phyloP scores from a whole-genome alignment of 2,888 invertebrate genomes.

The Drosophila phalerata region DNA sequence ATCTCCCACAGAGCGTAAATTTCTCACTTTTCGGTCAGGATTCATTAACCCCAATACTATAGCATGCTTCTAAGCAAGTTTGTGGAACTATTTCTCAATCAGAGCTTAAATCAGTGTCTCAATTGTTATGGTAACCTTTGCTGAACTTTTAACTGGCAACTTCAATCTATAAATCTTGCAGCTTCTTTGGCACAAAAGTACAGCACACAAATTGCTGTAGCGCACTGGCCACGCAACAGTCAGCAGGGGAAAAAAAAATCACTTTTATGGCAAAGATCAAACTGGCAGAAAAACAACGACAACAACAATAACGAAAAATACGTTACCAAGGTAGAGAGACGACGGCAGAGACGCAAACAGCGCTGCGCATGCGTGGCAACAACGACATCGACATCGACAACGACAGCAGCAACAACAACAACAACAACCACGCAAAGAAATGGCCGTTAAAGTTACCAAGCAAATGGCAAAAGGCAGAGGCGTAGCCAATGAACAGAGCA shows the following conservation, averaged over 20 bases:
- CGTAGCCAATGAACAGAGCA: conserved; percentile 64
- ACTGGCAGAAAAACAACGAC: conserved; percentile 62
- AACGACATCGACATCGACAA: conserved; percentile 33
- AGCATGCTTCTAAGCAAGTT: conserved; percentile 5
- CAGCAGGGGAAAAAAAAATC: conserved; percentile 71
- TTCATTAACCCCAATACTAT: conserved; percentile 45
- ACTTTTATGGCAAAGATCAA: conserved; percentile 79
- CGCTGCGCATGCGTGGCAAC: conserved; percentile 66
- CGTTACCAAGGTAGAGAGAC: conserved; percentile 78
- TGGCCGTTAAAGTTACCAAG: conserved; percentile 78
- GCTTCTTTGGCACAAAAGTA: conserved; percentile 63
- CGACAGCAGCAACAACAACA: conserved; percentile 31
- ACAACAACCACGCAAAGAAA: conserved; percentile 61
- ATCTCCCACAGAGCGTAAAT: conserved; percentile 31
- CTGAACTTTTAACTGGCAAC: conserved; percentile 44
- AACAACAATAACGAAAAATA: conserved; percentile 62
- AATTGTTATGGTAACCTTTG: conserved; percentile 46
- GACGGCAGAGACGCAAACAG: conserved; percentile 33
- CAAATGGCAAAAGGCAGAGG: conserved; percentile 77
- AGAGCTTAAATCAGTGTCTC: conserved; percentile 34
- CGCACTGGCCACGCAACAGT: conserved; percentile 72
- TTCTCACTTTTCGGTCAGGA: conserved; percentile 10
- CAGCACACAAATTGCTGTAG: conserved; percentile 73
- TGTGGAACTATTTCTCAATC: conserved; percentile 32
- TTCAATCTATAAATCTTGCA: conserved; percentile 53